phyloP scores from a whole-genome alignment of 2,797 vertebrate genomes.

The Poeciliopsis gracilis region DNA sequence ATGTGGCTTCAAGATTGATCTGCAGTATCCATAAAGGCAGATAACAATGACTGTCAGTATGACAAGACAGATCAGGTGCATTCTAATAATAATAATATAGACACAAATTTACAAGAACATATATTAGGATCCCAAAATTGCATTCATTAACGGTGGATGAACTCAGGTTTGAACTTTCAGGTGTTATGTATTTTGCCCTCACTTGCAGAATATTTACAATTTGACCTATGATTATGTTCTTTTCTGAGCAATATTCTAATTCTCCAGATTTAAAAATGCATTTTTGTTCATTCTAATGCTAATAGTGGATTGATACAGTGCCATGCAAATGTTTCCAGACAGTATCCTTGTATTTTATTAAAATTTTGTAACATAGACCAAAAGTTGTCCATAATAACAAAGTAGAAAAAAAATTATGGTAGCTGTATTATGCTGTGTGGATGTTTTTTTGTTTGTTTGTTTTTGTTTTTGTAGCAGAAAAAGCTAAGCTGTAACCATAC shows the following conservation, averaged over 20 bases:
- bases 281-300: neutral
- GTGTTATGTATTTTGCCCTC: neutral
- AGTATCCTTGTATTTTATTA: neutral
- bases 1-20: neutral
- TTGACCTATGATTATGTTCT: neutral
- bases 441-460: neutral
- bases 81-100: neutral
- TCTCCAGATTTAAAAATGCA: neutral
- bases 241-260: neutral
- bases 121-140: neutral
- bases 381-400: neutral
- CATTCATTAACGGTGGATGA: neutral
- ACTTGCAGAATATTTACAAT: neutral
- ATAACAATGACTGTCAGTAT: neutral
- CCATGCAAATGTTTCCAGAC: neutral
- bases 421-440: neutral
- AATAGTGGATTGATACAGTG: neutral
- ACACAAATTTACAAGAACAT: neutral
- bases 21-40: constrained; percentile 1
- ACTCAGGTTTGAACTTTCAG: neutral
- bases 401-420: neutral
- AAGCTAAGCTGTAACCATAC: neutral
- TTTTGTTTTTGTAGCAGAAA: neutral
- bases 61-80: neutral
- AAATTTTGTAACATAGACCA: neutral